These are phyloP conservation scores for Adoxophyes honmai DNA, from an alignment of 1,140 invertebrate genomes.

Conservation along the genomic window DNA sequence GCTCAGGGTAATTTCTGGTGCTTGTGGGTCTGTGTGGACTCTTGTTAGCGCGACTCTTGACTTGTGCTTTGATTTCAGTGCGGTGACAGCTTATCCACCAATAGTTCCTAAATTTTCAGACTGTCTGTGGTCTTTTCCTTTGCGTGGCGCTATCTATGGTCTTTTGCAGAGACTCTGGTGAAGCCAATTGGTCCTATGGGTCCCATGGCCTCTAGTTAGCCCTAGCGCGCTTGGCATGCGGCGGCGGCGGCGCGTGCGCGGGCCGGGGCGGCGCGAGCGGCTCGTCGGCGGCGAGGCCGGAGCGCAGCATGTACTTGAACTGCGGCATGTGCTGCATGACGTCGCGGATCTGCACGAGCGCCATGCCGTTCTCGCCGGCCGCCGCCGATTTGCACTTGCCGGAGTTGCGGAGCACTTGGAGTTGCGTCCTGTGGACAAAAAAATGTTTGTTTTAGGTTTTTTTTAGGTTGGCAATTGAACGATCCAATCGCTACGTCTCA, in stretches of 20 bases:
- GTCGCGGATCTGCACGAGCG: constrained; percentile 87
- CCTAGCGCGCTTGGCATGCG: constrained; percentile 56
- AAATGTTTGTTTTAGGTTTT: constrained; percentile 8
- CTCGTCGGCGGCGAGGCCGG: constrained; percentile 46
- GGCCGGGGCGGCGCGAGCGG: constrained; percentile 15
- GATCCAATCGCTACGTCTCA: too few species aligned
- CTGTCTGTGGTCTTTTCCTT: too few species aligned
- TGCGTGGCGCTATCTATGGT: too few species aligned
- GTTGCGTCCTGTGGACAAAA: constrained; percentile 80
- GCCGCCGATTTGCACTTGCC: constrained; percentile 82
- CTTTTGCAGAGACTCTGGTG: too few species aligned
- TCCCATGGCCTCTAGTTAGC: constrained; percentile 41
- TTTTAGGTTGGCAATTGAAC: too few species aligned
- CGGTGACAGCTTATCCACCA: too few species aligned
- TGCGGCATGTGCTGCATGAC: constrained; percentile 92
- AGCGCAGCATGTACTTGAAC: constrained; percentile 87
- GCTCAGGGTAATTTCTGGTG: too few species aligned
- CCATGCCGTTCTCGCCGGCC: constrained; percentile 66
- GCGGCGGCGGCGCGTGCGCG: constrained; percentile 33
- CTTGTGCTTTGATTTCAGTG: too few species aligned
- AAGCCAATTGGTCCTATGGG: too few species aligned
- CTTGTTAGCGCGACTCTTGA: too few species aligned
- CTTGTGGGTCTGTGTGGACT: too few species aligned
- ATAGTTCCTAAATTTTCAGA: too few species aligned
- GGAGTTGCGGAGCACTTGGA: constrained; percentile 84